A percentile compares a stretch with the other conserved stretches of the same genome.
These are phyloP conservation scores for Patella ulyssiponensis DNA, from an alignment of 2,888 invertebrate species.

Conservation along the genomic window DNA sequence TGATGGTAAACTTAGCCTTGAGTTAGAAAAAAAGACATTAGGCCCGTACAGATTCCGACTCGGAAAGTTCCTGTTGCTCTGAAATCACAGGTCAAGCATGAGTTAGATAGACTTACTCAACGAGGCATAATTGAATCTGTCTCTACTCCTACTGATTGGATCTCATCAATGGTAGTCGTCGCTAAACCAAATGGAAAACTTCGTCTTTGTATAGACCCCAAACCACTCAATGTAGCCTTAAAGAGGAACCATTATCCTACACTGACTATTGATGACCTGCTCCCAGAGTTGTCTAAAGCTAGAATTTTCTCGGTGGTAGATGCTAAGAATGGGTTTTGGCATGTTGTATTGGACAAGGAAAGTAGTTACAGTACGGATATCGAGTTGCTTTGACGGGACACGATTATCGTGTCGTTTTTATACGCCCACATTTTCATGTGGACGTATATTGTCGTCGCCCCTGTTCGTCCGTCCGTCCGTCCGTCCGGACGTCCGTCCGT, in stretches of 20 bases:
- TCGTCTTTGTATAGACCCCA: constrained; percentile 31
- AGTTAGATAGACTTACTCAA: constrained; percentile 20
- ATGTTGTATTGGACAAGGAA: constrained; percentile 26
- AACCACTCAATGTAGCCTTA: constrained; percentile 33
- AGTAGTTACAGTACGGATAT: too few relatives aligned
- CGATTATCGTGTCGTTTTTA: too few relatives aligned
- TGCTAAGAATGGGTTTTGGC: constrained; percentile 25
- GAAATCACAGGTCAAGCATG: constrained; percentile 20
- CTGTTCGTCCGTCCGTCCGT: too few relatives aligned
- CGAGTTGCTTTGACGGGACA: too few relatives aligned
- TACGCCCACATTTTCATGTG: too few relatives aligned
- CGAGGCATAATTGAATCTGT: constrained; percentile 20
- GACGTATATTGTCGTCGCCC: too few relatives aligned
- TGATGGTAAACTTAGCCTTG: too few relatives aligned
- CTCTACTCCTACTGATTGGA: constrained; percentile 31
- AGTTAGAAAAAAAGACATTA: too few relatives aligned
- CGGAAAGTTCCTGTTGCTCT: constrained; percentile 13
- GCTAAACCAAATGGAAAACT: constrained; percentile 17
- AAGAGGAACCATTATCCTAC: constrained; percentile 19
- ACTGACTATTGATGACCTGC: constrained; percentile 17
- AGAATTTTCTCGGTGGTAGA: constrained; percentile 29
- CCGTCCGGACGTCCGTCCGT: too few relatives aligned
- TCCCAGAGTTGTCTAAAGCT: constrained; percentile 22
- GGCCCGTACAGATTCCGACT: too few relatives aligned
- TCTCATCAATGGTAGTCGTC: constrained; percentile 23